Percentiles rank a stretch among this genome's conserved stretches.
Conservation (phyloP, 92 coral and sea anemone genomes). For the Nematostella vectensis region DNA sequence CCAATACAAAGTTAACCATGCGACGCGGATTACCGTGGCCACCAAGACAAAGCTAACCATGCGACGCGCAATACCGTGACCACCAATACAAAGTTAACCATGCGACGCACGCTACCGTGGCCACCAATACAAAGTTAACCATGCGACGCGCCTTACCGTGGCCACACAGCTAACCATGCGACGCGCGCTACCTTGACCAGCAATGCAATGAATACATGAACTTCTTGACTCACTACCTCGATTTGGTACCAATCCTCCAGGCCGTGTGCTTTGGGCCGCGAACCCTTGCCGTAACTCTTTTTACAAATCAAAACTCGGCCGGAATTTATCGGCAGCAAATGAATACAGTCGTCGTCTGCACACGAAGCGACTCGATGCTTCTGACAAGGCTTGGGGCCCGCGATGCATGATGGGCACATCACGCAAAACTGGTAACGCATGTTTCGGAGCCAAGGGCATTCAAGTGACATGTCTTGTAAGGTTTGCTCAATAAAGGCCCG, state of each 20-base stretch:
- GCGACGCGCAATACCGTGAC: too few species aligned
- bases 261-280: conserved; percentile 35
- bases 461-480: conserved; percentile 37
- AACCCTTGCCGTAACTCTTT: conserved; percentile 39
- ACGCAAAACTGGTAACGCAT: conserved; percentile 47
- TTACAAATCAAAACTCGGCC: conserved; percentile 38
- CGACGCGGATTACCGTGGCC: too few species aligned
- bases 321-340: conserved; percentile 33
- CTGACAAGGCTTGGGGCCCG: conserved; percentile 4
- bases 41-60: too few species aligned
- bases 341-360: conserved; percentile 31
- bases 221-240: too few species aligned
- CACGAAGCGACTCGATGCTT: conserved; percentile 30
- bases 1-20: too few species aligned
- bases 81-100: too few species aligned
- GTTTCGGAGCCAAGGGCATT: conserved; percentile 44
- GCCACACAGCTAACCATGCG: too few species aligned
- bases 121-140: too few species aligned
- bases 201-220: too few species aligned
- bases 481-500: conserved; percentile 31
- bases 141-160: too few species aligned
- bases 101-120: too few species aligned
- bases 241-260: conserved; percentile 41
- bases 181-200: too few species aligned
- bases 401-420: conserved; percentile 43